Percentiles rank a stretch among this genome's conserved stretches.
Evolutionary conservation across 2,113 vertebrate genomes (phyloP).

Genomic region (Aegotheles bennettii): DNA sequence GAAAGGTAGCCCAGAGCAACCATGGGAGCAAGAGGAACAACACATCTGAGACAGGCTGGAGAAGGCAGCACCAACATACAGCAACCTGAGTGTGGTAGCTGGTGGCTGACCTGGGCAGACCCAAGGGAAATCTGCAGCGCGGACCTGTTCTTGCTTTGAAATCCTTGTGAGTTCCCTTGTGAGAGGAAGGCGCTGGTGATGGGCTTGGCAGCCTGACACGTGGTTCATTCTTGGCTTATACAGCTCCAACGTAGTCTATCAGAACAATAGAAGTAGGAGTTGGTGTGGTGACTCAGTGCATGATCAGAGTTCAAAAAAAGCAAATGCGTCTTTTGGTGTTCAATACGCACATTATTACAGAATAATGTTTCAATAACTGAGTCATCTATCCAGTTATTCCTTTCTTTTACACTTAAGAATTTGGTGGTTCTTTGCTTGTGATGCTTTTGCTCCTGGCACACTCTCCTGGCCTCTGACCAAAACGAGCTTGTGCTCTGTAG

Average conservation of each 20-base stretch:
- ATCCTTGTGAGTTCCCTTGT: background rate
- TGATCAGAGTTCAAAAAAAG: constrained; percentile 14
- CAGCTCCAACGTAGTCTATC: background rate
- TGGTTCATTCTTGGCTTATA: background rate
- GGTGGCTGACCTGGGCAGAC: background rate
- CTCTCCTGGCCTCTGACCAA: constrained; percentile 34
- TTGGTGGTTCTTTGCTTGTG: background rate
- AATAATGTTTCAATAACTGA: background rate
- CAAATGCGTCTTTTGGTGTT: constrained; percentile 6
- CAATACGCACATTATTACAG: background rate
- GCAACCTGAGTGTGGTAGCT: background rate
- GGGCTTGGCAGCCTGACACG: background rate
- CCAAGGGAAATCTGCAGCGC: background rate
- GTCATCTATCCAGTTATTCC: constrained; percentile 15
- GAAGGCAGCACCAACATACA: background rate
- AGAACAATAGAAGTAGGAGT: constrained; percentile 39
- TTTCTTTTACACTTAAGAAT: background rate
- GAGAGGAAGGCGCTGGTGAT: background rate
- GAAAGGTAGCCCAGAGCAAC: background rate
- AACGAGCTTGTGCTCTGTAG: background rate
- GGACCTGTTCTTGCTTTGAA: background rate
- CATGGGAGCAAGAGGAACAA: background rate
- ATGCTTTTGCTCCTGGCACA: constrained; percentile 54
- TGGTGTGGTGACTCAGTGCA: constrained; percentile 31
- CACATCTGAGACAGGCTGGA: background rate